phyloP scores from a whole-genome alignment of 2,888 invertebrate genomes.

The Pterostichus madidus region DNA sequence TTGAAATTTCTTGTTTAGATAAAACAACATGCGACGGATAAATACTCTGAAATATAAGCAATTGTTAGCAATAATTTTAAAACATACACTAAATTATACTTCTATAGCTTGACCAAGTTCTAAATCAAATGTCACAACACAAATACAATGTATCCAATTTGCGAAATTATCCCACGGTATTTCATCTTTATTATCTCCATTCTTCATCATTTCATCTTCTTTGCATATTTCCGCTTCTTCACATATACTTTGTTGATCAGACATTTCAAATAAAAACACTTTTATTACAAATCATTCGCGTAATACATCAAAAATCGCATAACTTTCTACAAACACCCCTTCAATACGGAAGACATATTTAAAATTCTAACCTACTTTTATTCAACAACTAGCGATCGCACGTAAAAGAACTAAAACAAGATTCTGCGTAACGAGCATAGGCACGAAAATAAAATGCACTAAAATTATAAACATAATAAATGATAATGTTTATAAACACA shows the following conservation, averaged over 20 bases:
- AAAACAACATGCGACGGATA: constrained; percentile 89
- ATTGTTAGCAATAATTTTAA: constrained; percentile 12
- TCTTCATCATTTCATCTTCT: constrained; percentile 52
- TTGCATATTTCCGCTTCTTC: constrained; percentile 63
- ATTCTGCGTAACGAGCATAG: not conserved
- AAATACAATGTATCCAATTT: constrained; percentile 98
- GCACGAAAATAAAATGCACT: not conserved
- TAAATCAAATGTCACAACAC: constrained; percentile 98
- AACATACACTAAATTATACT: constrained; percentile 76
- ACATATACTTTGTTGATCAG: constrained; percentile 50
- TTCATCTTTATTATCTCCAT: constrained; percentile 67
- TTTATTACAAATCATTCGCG: constrained; percentile 43
- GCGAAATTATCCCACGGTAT: constrained; percentile 80
- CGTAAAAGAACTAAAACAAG: not conserved
- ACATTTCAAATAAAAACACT: constrained; percentile 56
- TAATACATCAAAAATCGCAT: constrained; percentile 41
- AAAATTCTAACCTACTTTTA: constrained; percentile 64
- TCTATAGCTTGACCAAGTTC: constrained; percentile 99
- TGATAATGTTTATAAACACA: constrained; percentile 20
- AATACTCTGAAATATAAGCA: constrained; percentile 81
- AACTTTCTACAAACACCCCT: constrained; percentile 60
- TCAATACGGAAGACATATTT: constrained; percentile 65
- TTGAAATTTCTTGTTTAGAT: constrained; percentile 92
- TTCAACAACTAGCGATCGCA: not conserved
- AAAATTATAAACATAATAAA: too few species aligned